Evolutionary conservation across 1,140 invertebrate species (phyloP).

Genomic region (Varroa destructor): DNA sequence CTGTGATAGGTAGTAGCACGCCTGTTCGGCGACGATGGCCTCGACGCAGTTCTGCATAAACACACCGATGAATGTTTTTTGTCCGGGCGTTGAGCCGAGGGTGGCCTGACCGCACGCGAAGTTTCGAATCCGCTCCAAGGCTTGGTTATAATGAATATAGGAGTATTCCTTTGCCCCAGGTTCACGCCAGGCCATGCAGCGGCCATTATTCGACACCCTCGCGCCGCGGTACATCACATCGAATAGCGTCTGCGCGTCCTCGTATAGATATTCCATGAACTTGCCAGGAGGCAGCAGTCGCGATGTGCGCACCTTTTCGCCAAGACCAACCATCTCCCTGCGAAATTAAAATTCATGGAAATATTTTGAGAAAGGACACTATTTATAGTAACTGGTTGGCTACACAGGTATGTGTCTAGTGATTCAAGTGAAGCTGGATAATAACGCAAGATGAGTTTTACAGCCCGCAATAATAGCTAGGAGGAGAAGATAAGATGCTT

Average conservation of each 20-base stretch:
- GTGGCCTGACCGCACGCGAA: slow-evolving; percentile 79
- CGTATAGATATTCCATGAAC: slow-evolving; percentile 37
- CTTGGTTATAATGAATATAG: slow-evolving; percentile 79
- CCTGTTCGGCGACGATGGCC: slow-evolving; percentile 37
- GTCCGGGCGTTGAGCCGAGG: slow-evolving; percentile 51
- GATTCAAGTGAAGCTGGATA: too few species aligned
- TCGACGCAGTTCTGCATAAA: slow-evolving; percentile 85
- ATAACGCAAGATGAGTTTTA: too few species aligned
- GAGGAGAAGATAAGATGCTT: too few species aligned
- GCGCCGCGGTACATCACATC: slow-evolving; percentile 42
- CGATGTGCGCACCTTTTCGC: slow-evolving; percentile 15
- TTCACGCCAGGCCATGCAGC: slow-evolving; percentile 41
- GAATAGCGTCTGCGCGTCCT: slow-evolving; percentile 42
- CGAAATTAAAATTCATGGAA: neutral
- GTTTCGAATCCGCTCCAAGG: slow-evolving; percentile 69
- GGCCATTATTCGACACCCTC: slow-evolving; percentile 39
- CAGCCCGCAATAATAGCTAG: too few species aligned
- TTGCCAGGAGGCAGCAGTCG: slow-evolving; percentile 46
- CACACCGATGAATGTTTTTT: slow-evolving; percentile 72
- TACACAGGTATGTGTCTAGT: too few species aligned
- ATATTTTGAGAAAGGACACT: too few species aligned
- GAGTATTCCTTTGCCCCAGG: slow-evolving; percentile 72
- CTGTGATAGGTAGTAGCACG: slow-evolving; percentile 36
- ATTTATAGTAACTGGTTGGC: too few species aligned
- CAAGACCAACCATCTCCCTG: slow-evolving; percentile 21